Conservation (phyloP, 2,113 vertebrate species). For the Hemicordylus capensis region DNA sequence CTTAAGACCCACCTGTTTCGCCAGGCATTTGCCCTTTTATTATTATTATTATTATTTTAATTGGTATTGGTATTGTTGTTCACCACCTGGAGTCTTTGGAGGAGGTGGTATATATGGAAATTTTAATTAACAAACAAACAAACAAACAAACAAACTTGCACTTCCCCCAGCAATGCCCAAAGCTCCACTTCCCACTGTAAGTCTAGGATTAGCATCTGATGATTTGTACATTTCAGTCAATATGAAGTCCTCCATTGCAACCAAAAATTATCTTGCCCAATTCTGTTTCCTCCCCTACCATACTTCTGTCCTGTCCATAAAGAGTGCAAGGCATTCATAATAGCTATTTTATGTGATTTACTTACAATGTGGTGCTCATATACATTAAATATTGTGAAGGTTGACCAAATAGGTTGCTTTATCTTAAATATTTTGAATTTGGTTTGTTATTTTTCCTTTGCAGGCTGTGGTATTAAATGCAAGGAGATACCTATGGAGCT, state of each 20-base stretch:
- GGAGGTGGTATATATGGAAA: too few species aligned
- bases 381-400: neutral
- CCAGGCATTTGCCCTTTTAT: too few species aligned
- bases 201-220: neutral
- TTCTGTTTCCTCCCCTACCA: neutral
- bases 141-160: too few species aligned
- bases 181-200: neutral
- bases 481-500: conserved; percentile 95
- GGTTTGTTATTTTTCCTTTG: conserved; percentile 31
- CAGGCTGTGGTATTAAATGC: conserved; percentile 91
- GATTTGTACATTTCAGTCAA: neutral
- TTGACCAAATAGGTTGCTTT: neutral
- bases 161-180: neutral
- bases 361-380: neutral
- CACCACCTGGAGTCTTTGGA: too few species aligned
- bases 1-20: too few species aligned
- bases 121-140: too few species aligned
- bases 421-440: neutral
- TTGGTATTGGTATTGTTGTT: too few species aligned
- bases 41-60: too few species aligned
- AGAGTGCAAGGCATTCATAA: neutral
- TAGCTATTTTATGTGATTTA: neutral
- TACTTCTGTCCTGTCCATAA: neutral
- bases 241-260: neutral
- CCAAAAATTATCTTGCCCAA: neutral